Percentiles rank a stretch among this genome's conserved stretches.
These are phyloP conservation scores for Polypedilum pembai DNA, from an alignment of 1,140 invertebrate genomes.

Conservation along the genomic window DNA sequence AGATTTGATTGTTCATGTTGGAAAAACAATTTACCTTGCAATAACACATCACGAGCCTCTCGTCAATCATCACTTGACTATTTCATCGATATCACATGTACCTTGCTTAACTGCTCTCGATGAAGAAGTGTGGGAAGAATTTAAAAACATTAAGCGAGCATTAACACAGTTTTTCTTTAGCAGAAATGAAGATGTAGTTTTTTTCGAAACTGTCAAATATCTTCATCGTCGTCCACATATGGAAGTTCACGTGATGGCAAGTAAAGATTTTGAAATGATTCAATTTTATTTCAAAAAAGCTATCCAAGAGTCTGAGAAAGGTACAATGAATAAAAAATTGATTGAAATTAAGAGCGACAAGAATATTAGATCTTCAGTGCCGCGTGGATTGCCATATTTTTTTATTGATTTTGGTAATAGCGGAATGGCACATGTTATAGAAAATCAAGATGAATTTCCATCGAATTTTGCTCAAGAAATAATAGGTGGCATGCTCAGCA, in stretches of 20 bases:
- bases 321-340: constrained; percentile 93
- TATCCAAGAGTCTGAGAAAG: constrained; percentile 91
- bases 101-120: constrained; percentile 71
- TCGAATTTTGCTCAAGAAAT: constrained; percentile 92
- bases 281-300: constrained; percentile 99
- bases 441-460: constrained; percentile 84
- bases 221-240: constrained; percentile 75
- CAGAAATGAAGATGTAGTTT: constrained; percentile 71
- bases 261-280: constrained; percentile 50
- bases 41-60: constrained; percentile 72
- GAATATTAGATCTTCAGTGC: constrained; percentile 71
- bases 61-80: constrained; percentile 78
- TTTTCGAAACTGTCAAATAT: constrained; percentile 80
- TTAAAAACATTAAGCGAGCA: constrained; percentile 66
- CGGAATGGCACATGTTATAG: constrained; percentile 94
- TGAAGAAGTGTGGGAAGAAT: constrained; percentile 88
- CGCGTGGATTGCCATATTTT: constrained; percentile 93
- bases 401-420: constrained; percentile 84
- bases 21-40: constrained; percentile 71
- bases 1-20: constrained; percentile 78
- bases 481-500: constrained; percentile 86
- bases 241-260: constrained; percentile 78
- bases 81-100: constrained; percentile 76
- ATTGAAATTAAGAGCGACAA: constrained; percentile 64
- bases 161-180: constrained; percentile 69